Base-by-base conservation (phyloP, 2,797 vertebrate genomes). In the Sebastes kiyomatsui region DNA sequence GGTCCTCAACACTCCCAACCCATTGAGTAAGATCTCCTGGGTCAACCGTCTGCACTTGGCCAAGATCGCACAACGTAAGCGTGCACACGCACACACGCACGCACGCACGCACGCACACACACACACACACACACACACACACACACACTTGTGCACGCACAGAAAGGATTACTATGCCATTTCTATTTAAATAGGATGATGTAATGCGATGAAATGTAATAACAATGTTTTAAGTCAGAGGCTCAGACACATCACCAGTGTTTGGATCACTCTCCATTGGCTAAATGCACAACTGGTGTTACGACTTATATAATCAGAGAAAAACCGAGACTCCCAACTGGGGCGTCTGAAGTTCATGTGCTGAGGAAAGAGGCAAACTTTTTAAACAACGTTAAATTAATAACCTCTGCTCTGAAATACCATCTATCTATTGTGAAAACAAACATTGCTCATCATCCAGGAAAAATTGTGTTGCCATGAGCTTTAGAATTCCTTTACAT, bases 21-120 rank as follows among this genome's bases (percentile, higher is more conserved):
- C 98, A 8, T 92, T 98, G 56, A 98, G 97, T 92, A 99, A 99
- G 94, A 98, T 99, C 91, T 98, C 96, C 83, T 99, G 98, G 98
- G 98, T 99, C 85, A 99, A 98, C 92, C 95, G 97, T 30, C 89
- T 99, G 84, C 97, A 99, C 85, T 87, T 99, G 94, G 97, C 97
- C 79, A 98, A 98, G 95, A 96, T 98, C 0, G 97, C 97, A 62
- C 96, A 96, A 61, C 90, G 93, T 94, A 91, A 90, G 92, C n/a
- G 35, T 11, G 33, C 59, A 62, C 46, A 20, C 35, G 6, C 22
- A 35, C 20, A 42, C 16, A 35, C 20, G 18, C 16, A 49, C 46
- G 0, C 28, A 2, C 0, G 6, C 28, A 28, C 28, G 6, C 28
- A 20, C 23, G 18, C 6, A 23, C 32, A 38, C 33, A 22, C 9